These are phyloP conservation scores for Oxyura jamaicensis DNA, from an alignment of 2,113 vertebrate genomes.

Conservation along the genomic window DNA sequence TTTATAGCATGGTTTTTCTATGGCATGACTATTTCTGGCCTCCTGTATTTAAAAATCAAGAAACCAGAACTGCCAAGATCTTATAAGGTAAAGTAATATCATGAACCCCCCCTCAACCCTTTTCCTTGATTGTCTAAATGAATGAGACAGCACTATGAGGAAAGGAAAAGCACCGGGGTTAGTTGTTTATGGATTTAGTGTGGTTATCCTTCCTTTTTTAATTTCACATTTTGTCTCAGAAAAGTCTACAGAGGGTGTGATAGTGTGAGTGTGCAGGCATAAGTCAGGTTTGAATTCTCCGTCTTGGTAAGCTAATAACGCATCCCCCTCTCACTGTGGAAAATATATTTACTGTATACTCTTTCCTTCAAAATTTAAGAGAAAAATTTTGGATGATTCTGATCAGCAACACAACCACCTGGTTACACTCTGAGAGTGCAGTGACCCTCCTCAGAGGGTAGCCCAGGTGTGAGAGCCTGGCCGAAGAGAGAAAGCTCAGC, in stretches of 20 bases:
- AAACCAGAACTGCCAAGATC: conserved; percentile 82
- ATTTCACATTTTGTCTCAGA: neutral
- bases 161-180: neutral
- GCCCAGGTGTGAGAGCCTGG: neutral
- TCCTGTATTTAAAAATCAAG: conserved; percentile 88
- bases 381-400: neutral
- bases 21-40: conserved; percentile 83
- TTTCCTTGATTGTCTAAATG: neutral
- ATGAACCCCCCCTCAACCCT: neutral
- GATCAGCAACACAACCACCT: neutral
- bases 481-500: neutral
- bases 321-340: neutral
- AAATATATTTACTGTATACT: neutral
- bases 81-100: conserved; percentile 79
- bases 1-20: conserved; percentile 90
- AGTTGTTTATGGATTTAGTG: neutral
- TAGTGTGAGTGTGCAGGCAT: neutral
- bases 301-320: neutral
- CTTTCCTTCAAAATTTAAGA: neutral
- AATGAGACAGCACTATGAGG: neutral
- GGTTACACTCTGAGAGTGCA: neutral
- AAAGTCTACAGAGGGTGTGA: neutral
- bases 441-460: neutral
- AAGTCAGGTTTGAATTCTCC: neutral
- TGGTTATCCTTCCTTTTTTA: neutral